Conservation (phyloP, 2,797 vertebrate species). For the Microhierax caerulescens region DNA sequence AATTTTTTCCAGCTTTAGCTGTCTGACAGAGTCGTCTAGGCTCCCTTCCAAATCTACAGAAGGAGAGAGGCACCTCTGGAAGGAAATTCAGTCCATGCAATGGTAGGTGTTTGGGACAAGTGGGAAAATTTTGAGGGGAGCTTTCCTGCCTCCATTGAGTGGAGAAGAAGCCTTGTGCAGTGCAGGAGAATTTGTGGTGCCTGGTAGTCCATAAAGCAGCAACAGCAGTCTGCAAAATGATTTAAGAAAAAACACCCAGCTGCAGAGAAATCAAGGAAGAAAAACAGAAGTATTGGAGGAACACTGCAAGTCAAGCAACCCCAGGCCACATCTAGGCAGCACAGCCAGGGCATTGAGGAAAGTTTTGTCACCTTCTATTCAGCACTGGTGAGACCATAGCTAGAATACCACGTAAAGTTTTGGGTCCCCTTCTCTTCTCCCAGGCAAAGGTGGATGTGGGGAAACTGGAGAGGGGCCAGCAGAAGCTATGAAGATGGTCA, state of each 20-base stretch:
- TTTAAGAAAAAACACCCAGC: neutral
- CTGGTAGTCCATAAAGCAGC: neutral
- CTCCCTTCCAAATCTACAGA: neutral
- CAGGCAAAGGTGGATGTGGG: neutral
- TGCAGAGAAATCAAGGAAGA: neutral
- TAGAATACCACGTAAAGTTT: neutral
- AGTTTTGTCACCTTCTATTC: neutral
- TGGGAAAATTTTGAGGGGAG: neutral
- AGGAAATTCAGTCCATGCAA: neutral
- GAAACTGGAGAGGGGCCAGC: neutral
- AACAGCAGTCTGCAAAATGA: neutral
- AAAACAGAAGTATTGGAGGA: neutral
- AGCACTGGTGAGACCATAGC: neutral
- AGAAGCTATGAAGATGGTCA: neutral
- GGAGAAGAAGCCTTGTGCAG: neutral
- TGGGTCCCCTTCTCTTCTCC: neutral
- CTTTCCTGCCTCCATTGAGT: neutral
- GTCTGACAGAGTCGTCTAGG: neutral
- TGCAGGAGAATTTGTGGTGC: neutral
- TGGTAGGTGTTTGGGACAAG: neutral
- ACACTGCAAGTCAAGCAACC: neutral
- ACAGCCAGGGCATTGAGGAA: neutral
- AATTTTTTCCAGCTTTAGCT: conserved; percentile 38
- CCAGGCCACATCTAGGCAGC: neutral
- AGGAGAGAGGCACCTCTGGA: neutral